Base-by-base conservation (phyloP, 2,113 vertebrate genomes). In the Rhinogobius similis region DNA sequence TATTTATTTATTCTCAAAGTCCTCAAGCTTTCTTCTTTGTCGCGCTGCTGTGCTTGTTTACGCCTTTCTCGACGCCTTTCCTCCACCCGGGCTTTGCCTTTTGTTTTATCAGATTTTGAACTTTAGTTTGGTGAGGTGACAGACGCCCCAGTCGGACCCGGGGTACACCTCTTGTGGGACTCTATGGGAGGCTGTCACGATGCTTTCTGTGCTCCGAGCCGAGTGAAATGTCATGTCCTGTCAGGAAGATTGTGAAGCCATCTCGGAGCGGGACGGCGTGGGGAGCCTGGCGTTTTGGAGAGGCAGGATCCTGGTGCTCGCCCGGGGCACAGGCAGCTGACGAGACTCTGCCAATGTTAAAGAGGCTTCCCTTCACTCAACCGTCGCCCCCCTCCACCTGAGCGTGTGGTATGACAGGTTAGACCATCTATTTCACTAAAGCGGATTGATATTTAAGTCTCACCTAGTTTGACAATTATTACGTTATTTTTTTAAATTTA, bases 181-280 rank as follows among this genome's bases (percentile, higher is more conserved):
- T 84, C 82, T 73, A 76, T 77, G 76, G 83, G 84, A 72, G 83
- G 70, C 78, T 86, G 86, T 89, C 87, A 84, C 67, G 66, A 55
- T 27, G 48, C 73, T 81, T 72, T 82, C 85, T 81, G 70, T 36
- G 52, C 77, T 72, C 82, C 75, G 80, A 86, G 67, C 75, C 76
- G 70, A 90, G 88, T 89, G 86, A 88, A 91, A 90, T 91, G 90
- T 91, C 89, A 89, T 90, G 89, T 89, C 79, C 78, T 87, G 88
- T 91, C 89, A 91, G 87, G 72, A 81, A 88, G 80, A 91, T 90
- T 90, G 88, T 85, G 89, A 85, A 78, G 77, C 81, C 85, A 82
- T 82, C 76, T 84, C 69, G 0, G 82, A 87, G 79, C 70, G 18
- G 81, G 82, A 84, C 71, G 61, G 80, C 68, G 50, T 79, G 78